Evolutionary conservation across 1,140 invertebrate genomes (phyloP).

Genomic region (Zophobas atratus): DNA sequence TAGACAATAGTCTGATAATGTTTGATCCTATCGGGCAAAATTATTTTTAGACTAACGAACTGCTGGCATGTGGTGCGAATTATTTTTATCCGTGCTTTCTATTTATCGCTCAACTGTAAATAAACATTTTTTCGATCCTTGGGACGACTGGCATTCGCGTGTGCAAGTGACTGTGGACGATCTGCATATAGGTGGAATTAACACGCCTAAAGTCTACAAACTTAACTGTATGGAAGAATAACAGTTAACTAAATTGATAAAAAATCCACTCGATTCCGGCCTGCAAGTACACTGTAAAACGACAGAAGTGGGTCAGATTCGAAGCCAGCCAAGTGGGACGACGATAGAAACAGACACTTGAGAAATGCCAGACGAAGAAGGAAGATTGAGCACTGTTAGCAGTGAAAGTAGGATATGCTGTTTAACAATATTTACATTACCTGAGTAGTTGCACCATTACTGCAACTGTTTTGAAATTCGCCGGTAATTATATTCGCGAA

Average conservation of each 20-base stretch:
- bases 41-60: conserved; percentile 31
- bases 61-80: conserved; percentile 43
- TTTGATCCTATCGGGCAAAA: conserved; percentile 5
- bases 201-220: conserved; percentile 11
- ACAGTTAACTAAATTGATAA: conserved; percentile 37
- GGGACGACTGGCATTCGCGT: conserved; percentile 21
- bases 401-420: conserved; percentile 48
- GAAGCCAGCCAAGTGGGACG: conserved; percentile 40
- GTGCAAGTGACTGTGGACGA: conserved; percentile 12
- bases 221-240: conserved; percentile 25
- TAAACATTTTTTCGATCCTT: conserved; percentile 41
- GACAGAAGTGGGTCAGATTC: conserved; percentile 44
- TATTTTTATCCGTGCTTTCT: conserved; percentile 47
- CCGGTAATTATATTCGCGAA: neutral
- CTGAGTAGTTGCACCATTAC: conserved; percentile 8
- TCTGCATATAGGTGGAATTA: conserved; percentile 24
- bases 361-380: conserved; percentile 23
- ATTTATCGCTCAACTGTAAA: conserved; percentile 44
- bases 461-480: conserved; percentile 17
- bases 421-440: conserved; percentile 39
- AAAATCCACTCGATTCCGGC: conserved; percentile 24
- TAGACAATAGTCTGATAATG: neutral
- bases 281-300: conserved; percentile 25
- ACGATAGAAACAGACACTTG: conserved; percentile 47
- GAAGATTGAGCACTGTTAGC: conserved; percentile 43